Conservation (phyloP, 1,140 invertebrate genomes). For the Caenorhabditis elegans region WBcel235 BX284605.5:9970501-9971000, state of each 20-base stretch:
- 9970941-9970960: conserved; percentile 43
- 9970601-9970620: neutral
- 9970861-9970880: conserved; percentile 30
- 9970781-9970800: neutral
- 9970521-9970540: conserved; percentile 53
- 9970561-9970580: neutral
- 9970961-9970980: conserved; percentile 34
- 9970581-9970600: neutral
- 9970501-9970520: conserved; percentile 49
- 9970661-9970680: neutral
- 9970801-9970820: conserved; percentile 6
- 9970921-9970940: neutral
- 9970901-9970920: conserved; percentile 5
- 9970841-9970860: neutral
- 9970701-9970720: neutral
- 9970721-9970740: neutral
- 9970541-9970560: neutral
- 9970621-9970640: conserved; percentile 15
- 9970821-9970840: neutral
- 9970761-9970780: conserved; percentile 4
- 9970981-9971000: neutral
- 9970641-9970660: conserved; percentile 47
- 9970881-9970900: neutral
- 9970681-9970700: neutral
- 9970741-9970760: neutral